Base-by-base conservation (phyloP, 2,797 vertebrate species). In the Triplophysa yarkandensis region DNA sequence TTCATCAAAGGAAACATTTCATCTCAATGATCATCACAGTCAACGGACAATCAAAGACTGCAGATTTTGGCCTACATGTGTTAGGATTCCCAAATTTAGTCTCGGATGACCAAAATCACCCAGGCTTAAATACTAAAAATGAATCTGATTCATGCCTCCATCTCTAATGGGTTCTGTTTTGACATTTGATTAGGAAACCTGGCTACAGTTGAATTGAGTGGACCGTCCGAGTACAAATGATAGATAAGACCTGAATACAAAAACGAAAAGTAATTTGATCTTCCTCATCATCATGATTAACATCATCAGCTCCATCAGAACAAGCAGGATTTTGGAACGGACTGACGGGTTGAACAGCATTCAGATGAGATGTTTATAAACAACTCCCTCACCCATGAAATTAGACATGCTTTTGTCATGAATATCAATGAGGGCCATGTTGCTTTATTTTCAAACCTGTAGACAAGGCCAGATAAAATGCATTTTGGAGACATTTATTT, bases 401-500 rank as follows among this genome's bases (percentile, higher is more conserved):
- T 87, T 87, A 88, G 68, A 83, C 78, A 76, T 8, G 74, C 21
- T 64, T 77, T 19, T 44, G 82, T 87, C 83, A 87, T 87, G 84
- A 87, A 88, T 88, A 87, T 86, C 83, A 74, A 91, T 83, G 48
- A 57, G 71, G 81, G 73, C 21, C 71, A 81, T 82, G 79, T 77
- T 80, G 66, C 84, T 88, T 36, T 83, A 82, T 84, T 85, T 82
- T 87, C 28, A 46, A 48, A 28, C 36, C 52, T 39, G 36, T 27
- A 25, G 5, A 5, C 10, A 46, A 25, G 9, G 27, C 23, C 4
- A 6, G 7, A 8, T 3, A 2, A 16, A 44, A 25, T 39, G 19
- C 43, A 46, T 46, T 25, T 54, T 23, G 30, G n/a, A 44, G 21
- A 62, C 34, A 27, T 67, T 66, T 27, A 50, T 19, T 14, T 30